Evolutionary conservation across 2,113 vertebrate genomes (phyloP).

Genomic region (Cinclus cinclus): DNA sequence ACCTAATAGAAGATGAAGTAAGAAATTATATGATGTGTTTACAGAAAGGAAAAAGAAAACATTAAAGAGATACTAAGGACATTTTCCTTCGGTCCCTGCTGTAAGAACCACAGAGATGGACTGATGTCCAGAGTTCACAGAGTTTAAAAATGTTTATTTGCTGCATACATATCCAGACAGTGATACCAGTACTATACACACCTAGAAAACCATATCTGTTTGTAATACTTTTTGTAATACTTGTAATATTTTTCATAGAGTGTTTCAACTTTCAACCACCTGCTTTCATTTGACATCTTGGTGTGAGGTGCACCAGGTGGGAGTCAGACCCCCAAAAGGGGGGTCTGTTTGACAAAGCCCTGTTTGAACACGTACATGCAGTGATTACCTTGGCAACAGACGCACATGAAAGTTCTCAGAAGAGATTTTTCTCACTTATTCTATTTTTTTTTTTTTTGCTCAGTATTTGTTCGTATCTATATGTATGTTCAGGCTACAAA

Average conservation of each 20-base stretch:
- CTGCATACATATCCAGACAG: not conserved
- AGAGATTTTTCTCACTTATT: not conserved
- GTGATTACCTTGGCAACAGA: conserved; percentile 20
- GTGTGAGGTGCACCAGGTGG: not conserved
- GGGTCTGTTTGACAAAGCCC: not conserved
- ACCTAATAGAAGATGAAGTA: not conserved
- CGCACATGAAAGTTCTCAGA: not conserved
- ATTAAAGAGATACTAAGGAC: not conserved
- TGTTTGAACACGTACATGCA: not conserved
- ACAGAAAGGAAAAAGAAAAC: not conserved
- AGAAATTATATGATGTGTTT: not conserved
- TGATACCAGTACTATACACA: not conserved
- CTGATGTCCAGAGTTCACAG: not conserved
- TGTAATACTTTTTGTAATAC: not conserved
- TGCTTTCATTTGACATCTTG: not conserved
- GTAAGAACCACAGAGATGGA: not conserved
- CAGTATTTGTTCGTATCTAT: not conserved
- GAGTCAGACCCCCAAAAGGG: not conserved
- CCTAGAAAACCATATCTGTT: not conserved
- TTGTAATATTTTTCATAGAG: not conserved
- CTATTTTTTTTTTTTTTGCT: not conserved
- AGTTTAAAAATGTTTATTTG: not conserved
- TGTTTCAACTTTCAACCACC: not conserved
- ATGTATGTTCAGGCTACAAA: not conserved
- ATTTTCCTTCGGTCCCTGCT: not conserved